Evolutionary conservation across 92 coral and sea anemone species (phyloP), one percentile per base, ranked within the genome.

Genomic region (Porites lobata): DNA sequence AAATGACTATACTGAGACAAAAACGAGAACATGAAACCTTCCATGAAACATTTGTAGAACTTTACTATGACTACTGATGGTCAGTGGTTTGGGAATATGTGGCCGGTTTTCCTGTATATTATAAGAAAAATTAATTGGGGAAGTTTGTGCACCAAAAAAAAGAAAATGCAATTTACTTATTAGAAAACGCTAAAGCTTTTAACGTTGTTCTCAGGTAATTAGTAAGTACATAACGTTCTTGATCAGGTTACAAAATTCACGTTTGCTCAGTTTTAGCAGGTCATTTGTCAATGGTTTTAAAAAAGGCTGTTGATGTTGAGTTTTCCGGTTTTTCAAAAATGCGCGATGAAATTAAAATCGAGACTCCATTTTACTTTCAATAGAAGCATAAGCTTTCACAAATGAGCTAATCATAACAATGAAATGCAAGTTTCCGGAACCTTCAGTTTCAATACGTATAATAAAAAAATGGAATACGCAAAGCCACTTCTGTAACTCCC

Each of bases 401-500:
- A 64, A 63, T 20, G 7, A 65, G 20, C 43, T 57, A 22, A n/a
- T 4, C 52, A 67, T 19, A 24, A 51, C 67, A 81, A 52, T 50
- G 24, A 80, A 6, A 4, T 80, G 64, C 47, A 65, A 20, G 50
- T 19, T 18, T 81, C 66, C 75, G 76, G 53, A 81, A 81, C 65
- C 52, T 65, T n/a, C 75, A 66, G 43, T 12, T 50, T 66, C 15
- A 66, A 67, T 66, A 13, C 24, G 65, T 19, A 17, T 52, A 14
- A 15, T 32, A 81, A 56, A 17, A 63, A 81, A 38, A 52, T 50
- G 8, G 19, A 14, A 81, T 38, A 11, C 32, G 43, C 62, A 2
- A 17, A 63, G 47, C 47, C 5, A 38, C 47, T 38, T 4, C 47
- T 38, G 47, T 38, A 63, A 65, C 85, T 6, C 62, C 85, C 52